Evolutionary conservation across 2,113 vertebrate genomes (phyloP), one percentile per base, ranked within the genome.

Genomic region (Pluvianellus socialis): DNA sequence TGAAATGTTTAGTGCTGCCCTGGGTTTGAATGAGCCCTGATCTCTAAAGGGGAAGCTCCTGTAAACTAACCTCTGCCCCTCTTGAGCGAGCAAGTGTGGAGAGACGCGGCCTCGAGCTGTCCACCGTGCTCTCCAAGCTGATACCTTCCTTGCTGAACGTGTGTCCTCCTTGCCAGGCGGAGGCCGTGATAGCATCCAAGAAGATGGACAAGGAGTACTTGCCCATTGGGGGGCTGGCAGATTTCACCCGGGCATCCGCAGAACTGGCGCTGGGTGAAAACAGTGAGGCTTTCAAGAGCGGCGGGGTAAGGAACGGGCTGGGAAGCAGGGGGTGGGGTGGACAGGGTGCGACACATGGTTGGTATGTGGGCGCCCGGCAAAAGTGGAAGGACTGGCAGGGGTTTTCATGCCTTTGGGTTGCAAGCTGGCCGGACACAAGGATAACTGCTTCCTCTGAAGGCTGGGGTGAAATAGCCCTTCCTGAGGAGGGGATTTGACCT

Each of bases 151-250:
- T 7, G 9, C 52, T 96, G 80, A 96, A 8, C 10, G 6, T 68
- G 17, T 76, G 66, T 93, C 24, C 76, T 96, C 70, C 85, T 83
- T 58, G 44, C 79, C 86, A 99, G 99, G 99, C 99, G 0, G 99
- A 99, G 96, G 98, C 98, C 66, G 88, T 98, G 94, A 99, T 99
- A 85, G 97, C 99, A 80, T 95, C 98, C 33, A 99, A 99, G 97
- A 98, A 98, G 93, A 84, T 99, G 98, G 99, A 99, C 98, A 99
- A 99, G 97, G 99, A 99, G 83, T 99, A 99, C 94, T 97, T 99
- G 77, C 97, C 97, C 76, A 99, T 99, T 0, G 98, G 35, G 1
- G 99, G 99, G 4, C 97, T 99, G 28, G 99, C 98, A 0, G 99
- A 99, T 14, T 99, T 99, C 72, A 98, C 94, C 74, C 99, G 99